These are phyloP conservation scores for Cynopterus sphinx DNA, from an alignment of 2,797 vertebrate genomes.

Conservation along the genomic window DNA sequence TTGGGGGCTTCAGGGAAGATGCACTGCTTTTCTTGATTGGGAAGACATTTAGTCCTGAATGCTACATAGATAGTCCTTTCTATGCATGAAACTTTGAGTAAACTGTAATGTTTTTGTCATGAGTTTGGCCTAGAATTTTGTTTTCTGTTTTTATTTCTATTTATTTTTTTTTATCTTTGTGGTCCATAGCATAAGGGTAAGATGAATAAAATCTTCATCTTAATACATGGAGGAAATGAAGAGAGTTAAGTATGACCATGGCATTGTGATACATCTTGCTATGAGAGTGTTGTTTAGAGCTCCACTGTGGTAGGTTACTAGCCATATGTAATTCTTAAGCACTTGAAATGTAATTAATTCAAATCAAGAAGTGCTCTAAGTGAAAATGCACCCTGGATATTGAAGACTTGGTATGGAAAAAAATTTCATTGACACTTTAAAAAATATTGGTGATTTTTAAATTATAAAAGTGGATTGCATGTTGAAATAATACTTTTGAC, in stretches of 20 bases:
- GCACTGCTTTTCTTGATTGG: neutral
- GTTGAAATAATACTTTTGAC: neutral
- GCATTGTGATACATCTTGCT: neutral
- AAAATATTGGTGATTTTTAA: neutral
- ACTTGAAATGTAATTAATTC: neutral
- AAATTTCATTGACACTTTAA: neutral
- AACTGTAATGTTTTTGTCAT: neutral
- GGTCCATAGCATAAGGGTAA: neutral
- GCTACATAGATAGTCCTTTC: neutral
- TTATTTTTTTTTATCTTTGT: neutral
- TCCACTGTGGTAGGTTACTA: neutral
- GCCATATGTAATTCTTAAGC: neutral
- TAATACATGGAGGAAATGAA: neutral
- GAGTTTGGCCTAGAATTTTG: neutral
- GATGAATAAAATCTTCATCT: neutral
- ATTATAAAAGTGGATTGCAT: neutral
- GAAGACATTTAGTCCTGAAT: neutral
- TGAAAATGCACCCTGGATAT: neutral
- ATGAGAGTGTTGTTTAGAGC: neutral
- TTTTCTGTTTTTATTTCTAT: neutral
- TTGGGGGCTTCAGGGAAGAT: neutral
- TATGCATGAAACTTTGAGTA: neutral
- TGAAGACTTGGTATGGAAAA: neutral
- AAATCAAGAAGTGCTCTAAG: neutral
- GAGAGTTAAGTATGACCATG: neutral